Conservation (phyloP, 2,797 vertebrate species). For the Pipistrellus nathusii region DNA sequence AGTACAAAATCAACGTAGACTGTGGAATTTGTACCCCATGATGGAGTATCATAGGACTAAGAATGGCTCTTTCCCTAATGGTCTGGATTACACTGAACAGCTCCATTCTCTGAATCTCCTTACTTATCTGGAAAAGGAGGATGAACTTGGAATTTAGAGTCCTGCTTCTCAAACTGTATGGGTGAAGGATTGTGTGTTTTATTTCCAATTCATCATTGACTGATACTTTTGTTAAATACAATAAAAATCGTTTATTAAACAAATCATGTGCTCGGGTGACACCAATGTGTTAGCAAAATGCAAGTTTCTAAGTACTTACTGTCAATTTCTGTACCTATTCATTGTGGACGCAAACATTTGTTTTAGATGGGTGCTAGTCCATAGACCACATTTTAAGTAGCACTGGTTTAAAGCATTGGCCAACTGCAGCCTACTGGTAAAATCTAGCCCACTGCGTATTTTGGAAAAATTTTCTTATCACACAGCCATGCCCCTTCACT, state of each 20-base stretch:
- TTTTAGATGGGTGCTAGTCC: not conserved
- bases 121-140: not conserved
- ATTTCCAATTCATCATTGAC: not conserved
- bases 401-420: not conserved
- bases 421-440: not conserved
- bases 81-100: not conserved
- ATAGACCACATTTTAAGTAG: conserved; percentile 20
- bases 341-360: not conserved
- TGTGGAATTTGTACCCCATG: not conserved
- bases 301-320: not conserved
- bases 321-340: not conserved
- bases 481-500: not conserved
- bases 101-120: not conserved
- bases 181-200: not conserved
- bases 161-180: not conserved
- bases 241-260: conserved; percentile 8
- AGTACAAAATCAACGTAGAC: not conserved
- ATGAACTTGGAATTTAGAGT: not conserved
- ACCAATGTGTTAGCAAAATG: not conserved
- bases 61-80: not conserved
- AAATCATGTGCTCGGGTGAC: not conserved
- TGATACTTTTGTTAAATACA: conserved; percentile 14
- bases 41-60: not conserved
- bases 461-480: conserved; percentile 42
- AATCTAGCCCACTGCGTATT: not conserved